Conservation (phyloP, 2,113 vertebrate species). For the Camelus bactrianus region DNA sequence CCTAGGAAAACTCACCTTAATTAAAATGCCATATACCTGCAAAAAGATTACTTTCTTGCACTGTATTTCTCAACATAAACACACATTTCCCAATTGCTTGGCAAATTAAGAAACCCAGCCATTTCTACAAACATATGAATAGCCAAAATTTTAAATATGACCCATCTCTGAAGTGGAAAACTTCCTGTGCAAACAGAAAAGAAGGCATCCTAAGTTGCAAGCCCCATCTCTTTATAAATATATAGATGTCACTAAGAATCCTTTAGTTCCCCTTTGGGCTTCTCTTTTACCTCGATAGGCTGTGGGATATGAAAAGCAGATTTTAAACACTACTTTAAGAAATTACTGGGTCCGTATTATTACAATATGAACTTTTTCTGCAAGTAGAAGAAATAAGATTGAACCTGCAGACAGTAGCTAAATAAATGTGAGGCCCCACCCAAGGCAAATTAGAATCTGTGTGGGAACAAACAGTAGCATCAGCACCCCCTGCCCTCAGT, state of each 20-base stretch:
- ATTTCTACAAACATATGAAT: not conserved
- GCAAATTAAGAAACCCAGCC: not conserved
- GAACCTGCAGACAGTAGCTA: not conserved
- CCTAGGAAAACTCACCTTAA: not conserved
- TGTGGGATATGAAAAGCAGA: not conserved
- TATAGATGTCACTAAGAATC: not conserved
- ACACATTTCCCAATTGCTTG: not conserved
- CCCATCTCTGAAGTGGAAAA: not conserved
- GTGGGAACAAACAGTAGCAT: not conserved
- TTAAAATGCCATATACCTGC: not conserved
- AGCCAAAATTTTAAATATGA: not conserved
- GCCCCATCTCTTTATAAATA: not conserved
- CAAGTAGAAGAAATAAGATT: not conserved
- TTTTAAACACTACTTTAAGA: not conserved
- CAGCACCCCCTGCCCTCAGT: not conserved
- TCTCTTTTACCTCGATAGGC: not conserved
- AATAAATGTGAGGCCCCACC: not conserved
- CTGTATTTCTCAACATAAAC: not conserved
- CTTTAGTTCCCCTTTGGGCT: not conserved
- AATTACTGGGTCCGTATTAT: not conserved
- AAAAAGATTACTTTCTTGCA: not conserved
- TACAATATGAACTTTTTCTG: not conserved
- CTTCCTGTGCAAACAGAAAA: not conserved
- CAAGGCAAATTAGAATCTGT: not conserved
- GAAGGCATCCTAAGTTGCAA: not conserved